Evolutionary conservation across 1,140 invertebrate species (phyloP).

Genomic region (Ceratina japonica): DNA sequence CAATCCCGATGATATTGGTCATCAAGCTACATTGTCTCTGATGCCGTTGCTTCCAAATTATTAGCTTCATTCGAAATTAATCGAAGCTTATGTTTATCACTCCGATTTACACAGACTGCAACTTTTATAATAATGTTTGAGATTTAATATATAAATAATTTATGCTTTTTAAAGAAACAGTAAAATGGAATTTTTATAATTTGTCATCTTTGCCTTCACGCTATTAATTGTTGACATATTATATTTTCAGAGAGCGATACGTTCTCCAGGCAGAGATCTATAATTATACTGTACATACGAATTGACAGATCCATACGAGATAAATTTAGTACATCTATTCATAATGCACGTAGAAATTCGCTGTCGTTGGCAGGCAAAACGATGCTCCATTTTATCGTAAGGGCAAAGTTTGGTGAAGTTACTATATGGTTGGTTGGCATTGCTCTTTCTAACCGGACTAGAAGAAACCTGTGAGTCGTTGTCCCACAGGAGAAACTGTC

Average conservation of each 20-base stretch:
- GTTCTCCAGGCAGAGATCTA: not conserved
- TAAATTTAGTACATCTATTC: conserved; percentile 18
- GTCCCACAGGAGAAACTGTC: conserved; percentile 13
- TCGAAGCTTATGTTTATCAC: not conserved
- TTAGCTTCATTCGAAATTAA: not conserved
- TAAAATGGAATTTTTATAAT: no score
- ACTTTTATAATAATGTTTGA: no score
- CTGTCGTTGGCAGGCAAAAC: conserved; percentile 3
- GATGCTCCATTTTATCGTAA: conserved; percentile 15
- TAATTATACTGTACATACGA: not conserved
- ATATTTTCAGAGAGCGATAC: no score
- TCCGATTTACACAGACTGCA: not conserved
- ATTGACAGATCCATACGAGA: not conserved
- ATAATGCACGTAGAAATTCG: conserved; percentile 9
- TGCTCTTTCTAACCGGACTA: not conserved
- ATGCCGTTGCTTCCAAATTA: not conserved
- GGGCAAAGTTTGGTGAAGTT: not conserved
- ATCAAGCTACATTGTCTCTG: not conserved
- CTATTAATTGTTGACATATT: no score
- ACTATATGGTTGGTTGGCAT: not conserved
- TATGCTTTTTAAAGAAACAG: no score
- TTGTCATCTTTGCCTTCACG: no score
- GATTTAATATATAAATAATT: no score
- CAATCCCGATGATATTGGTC: not conserved
- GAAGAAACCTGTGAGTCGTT: not conserved